Conservation (phyloP, 2,888 invertebrate species). For the Seira musarum region DNA sequence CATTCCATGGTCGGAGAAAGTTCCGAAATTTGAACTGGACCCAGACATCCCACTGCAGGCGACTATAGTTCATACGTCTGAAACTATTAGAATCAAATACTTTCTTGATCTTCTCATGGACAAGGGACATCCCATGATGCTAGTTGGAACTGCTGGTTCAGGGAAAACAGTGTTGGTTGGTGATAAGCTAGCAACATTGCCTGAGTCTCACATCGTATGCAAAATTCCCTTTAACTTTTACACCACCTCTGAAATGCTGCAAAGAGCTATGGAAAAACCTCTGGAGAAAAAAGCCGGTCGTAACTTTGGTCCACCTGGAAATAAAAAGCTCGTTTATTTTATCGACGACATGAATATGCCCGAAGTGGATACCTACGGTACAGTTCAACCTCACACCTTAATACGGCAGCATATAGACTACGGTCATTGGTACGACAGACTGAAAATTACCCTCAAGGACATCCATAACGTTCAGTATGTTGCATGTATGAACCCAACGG, state of each 20-base stretch:
- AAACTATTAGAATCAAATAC: conserved; percentile 90
- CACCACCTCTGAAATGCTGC: conserved; percentile 94
- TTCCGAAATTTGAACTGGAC: conserved; percentile 92
- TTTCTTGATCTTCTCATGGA: conserved; percentile 93
- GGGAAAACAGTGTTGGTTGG: conserved; percentile 96
- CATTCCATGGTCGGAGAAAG: conserved; percentile 89
- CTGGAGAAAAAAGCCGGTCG: conserved; percentile 97
- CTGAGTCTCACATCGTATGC: conserved; percentile 89
- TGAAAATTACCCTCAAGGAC: conserved; percentile 90
- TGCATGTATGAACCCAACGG: conserved; percentile 98
- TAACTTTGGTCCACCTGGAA: conserved; percentile 96
- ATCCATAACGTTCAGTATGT: conserved; percentile 98
- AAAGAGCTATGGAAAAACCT: conserved; percentile 93
- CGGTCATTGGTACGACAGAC: conserved; percentile 96
- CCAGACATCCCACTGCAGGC: conserved; percentile 94
- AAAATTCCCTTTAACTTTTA: conserved; percentile 98
- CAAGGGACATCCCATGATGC: conserved; percentile 92
- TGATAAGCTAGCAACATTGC: conserved; percentile 83
- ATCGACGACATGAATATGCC: conserved; percentile 99
- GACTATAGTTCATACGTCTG: conserved; percentile 91
- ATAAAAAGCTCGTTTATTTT: conserved; percentile 93
- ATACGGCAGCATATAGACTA: conserved; percentile 97
- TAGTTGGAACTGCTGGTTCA: conserved; percentile 90
- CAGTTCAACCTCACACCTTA: conserved; percentile 96
- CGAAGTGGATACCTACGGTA: conserved; percentile 90